Evolutionary conservation across 2,888 invertebrate species (phyloP), one percentile per base, ranked within the genome.

Genomic region (Caenorhabditis afra): DNA sequence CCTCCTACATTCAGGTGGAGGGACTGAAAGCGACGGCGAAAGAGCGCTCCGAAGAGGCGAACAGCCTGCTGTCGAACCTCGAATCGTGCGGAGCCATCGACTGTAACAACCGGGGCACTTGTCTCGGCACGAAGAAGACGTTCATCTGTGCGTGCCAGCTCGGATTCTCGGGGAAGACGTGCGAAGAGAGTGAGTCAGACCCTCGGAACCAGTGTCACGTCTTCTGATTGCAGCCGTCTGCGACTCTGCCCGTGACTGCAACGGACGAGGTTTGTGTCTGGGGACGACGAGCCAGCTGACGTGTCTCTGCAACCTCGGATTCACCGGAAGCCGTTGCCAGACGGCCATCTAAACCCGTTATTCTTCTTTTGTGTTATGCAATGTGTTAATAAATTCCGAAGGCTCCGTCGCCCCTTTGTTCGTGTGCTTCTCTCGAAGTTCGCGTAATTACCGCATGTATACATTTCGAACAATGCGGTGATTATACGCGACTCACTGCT

Each of bases 241-340:
- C 22, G 88, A 88, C 58, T 82, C 86, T 12, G 79, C 79, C 8
- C 83, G 86, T n/a, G 87, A 88, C 50, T 88, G 88, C 61, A 87
- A 87, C 52, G 88, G 88, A 5, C 85, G 85, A 35, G 88, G 88
- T 29, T 22, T 86, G 37, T 88, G 88, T 61, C 65, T 88, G 29
- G 88, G 88, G 16, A 87, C 87, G 1, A 81, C 82, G 10, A 80
- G 77, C 5, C 61, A 73, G 3, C 70, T 87, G 62, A 85, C 86
- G 10, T 88, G 88, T 73, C 74, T 88, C 45, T 88, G 87, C 65
- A 85, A 84, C 35, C 71, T 85, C 10, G 85, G 85, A 18, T 87
- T 67, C 73, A 74, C 84, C 18, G 87, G 87, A 55, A 79, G 76
- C 44, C 82, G 81, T n/a, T 87, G 87, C 59, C 85, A 86, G 23